phyloP scores from a whole-genome alignment of 2,113 vertebrate genomes.

The Platichthys flesus region DNA sequence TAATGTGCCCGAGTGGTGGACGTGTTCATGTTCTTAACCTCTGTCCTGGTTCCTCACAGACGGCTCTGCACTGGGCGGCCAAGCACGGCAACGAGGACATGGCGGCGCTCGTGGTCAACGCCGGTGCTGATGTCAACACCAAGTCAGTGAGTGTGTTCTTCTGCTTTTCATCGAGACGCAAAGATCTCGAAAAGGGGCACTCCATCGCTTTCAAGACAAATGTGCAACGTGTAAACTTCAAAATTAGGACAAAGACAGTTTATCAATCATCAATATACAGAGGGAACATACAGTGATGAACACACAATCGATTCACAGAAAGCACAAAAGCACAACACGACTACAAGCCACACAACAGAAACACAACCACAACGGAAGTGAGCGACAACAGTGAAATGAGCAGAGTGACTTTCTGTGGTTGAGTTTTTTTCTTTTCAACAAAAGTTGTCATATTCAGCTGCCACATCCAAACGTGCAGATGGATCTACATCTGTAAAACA shows the following conservation, averaged over 20 bases:
- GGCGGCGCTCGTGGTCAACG: conserved; percentile 76
- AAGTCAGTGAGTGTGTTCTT: conserved; percentile 80
- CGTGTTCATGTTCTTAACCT: not conserved
- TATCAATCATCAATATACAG: no score
- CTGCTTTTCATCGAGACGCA: not conserved
- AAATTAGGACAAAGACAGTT: not conserved
- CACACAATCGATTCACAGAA: no score
- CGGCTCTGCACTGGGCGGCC: conserved; percentile 86
- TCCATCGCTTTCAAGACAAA: not conserved
- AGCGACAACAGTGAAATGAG: no score
- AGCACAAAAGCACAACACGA: no score
- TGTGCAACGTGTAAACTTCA: not conserved
- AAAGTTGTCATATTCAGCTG: no score
- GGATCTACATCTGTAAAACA: no score
- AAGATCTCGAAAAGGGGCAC: not conserved
- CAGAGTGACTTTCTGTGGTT: no score
- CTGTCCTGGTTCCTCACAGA: conserved; percentile 62
- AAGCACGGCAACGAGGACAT: conserved; percentile 85
- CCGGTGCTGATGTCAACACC: conserved; percentile 83
- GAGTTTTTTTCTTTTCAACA: no score
- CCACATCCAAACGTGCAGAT: no score
- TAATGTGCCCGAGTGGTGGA: not conserved
- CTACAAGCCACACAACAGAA: no score
- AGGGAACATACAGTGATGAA: no score
- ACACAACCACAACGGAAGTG: no score